phyloP scores from a whole-genome alignment of 2,113 vertebrate species.

The Psilopogon haemacephalus region DNA sequence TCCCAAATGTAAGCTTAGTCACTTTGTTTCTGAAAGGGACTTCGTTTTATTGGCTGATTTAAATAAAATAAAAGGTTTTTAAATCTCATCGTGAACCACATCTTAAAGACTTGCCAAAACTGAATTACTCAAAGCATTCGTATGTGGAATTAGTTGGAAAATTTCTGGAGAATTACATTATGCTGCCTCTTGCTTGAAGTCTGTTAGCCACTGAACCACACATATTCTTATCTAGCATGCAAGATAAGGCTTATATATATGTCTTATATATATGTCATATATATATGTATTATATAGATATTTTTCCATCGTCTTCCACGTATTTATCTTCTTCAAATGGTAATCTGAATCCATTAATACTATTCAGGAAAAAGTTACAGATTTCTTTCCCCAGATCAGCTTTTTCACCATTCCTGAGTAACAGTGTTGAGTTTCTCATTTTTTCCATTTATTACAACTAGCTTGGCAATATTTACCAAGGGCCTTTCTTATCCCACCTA shows the following conservation, averaged over 20 bases:
- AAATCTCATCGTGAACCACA: neutral
- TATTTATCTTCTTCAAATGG: neutral
- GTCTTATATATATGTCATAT: neutral
- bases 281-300: too few species aligned
- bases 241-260: neutral
- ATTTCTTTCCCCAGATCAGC: neutral
- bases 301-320: neutral
- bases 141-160: neutral
- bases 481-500: neutral
- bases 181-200: neutral
- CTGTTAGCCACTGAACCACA: neutral
- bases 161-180: neutral
- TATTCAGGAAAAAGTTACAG: neutral
- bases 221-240: neutral
- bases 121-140: neutral
- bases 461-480: neutral
- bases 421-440: neutral
- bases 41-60: neutral
- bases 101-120: neutral
- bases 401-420: neutral
- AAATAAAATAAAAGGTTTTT: neutral
- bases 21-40: neutral
- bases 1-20: neutral
- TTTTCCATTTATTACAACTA: neutral
- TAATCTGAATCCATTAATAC: neutral